phyloP scores from a whole-genome alignment of 2,113 vertebrate genomes.

The Struthio camelus region DNA sequence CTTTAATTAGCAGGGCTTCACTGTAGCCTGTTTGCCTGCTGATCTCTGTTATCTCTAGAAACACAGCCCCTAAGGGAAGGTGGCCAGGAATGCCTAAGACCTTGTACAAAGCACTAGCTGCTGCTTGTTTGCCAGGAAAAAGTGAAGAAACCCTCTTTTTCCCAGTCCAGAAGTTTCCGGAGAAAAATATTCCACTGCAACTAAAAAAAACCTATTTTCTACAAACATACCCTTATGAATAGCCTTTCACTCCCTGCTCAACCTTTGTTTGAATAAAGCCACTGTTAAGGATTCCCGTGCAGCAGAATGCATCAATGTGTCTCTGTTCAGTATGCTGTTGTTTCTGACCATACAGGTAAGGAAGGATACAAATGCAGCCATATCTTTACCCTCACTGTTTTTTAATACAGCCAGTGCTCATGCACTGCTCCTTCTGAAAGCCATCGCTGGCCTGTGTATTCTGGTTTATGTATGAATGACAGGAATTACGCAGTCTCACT shows the following conservation, averaged over 20 bases:
- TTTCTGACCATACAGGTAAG: neutral
- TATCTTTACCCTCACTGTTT: neutral
- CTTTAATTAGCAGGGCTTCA: neutral
- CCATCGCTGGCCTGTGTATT: neutral
- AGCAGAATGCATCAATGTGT: neutral
- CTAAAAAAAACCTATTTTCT: neutral
- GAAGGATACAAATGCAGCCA: neutral
- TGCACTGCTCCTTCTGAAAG: constrained; percentile 4
- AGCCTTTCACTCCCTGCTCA: neutral
- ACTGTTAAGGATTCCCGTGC: neutral
- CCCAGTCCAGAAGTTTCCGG: neutral
- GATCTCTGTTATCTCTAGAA: neutral
- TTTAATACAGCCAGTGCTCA: neutral
- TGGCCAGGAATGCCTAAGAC: neutral
- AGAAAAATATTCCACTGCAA: neutral
- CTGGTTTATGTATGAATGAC: neutral
- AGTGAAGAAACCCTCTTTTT: neutral
- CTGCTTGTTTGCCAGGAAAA: neutral
- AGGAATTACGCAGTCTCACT: neutral
- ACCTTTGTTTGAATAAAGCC: neutral
- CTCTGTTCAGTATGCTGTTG: neutral
- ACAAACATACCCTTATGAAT: neutral
- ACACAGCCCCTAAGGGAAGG: neutral
- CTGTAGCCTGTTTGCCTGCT: neutral
- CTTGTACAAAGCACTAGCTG: neutral